Base-by-base conservation (phyloP, 1,140 invertebrate genomes). In the Euglossa dilemma region DNA sequence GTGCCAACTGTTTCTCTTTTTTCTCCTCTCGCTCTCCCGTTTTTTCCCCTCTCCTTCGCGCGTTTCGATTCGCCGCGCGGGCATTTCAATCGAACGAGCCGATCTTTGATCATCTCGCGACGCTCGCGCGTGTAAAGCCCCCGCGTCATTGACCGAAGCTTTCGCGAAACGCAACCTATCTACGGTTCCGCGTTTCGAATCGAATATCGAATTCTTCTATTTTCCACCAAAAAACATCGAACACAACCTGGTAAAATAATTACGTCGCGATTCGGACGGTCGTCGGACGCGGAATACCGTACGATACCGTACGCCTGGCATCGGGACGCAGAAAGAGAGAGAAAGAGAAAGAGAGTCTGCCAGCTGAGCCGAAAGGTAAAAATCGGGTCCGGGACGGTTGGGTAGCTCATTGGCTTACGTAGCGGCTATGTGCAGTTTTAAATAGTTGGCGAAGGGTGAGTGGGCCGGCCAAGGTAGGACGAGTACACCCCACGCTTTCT, bases 361-460 rank as follows among this genome's bases (percentile, higher is more conserved):
- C 28, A 2, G 73, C 2, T 14, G 23, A 11, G 23, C 5, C 7
- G 45, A 25, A 16, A 36, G 50, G 45, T 23, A 76, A 76, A 36
- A 50, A 75, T 28, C 45, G 25, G 12, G 45, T 2, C 16, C 20
- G 52, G 43, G 56, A 59, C 54, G 72, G 36, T 47, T 2, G 57
- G 45, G 59, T 66, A 85, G 67, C 79, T 72, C 85, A 76, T 83
- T 69, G 76, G 78, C 87, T 86, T 78, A 84, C 87, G 87, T 84
- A 88, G 63, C 72, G 57, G 80, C 74, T 73, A 81, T 92, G 93
- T 92, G 92, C 93, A 94, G 91, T 94, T 94, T 94, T 94, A 94
- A 94, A 94, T 94, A 94, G 91, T 93, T 92, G 90, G 77, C 66
- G 86, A 91, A 91, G 80, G 90, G 91, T 91, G 91, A 89, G 72